Conservation (phyloP, 2,888 invertebrate genomes). For the Euplagia quadripunctaria region DNA sequence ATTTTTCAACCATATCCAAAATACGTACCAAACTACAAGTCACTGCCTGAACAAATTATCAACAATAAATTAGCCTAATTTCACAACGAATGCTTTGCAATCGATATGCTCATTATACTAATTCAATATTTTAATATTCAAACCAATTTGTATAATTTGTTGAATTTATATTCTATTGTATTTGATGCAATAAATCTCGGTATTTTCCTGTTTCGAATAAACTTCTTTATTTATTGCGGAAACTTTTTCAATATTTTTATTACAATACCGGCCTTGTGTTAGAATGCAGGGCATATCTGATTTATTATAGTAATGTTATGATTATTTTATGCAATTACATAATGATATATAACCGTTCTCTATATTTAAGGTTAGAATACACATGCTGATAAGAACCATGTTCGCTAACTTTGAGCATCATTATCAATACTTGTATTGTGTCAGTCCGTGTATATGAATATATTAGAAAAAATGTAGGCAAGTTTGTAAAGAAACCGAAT, state of each 20-base stretch:
- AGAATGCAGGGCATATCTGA: constrained; percentile 17
- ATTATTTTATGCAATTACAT: background rate
- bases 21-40: constrained; percentile 34
- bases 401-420: background rate
- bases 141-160: constrained; percentile 20
- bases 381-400: constrained; percentile 5
- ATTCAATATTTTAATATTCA: background rate
- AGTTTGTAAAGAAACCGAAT: too few species aligned
- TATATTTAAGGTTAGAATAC: background rate
- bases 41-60: constrained; percentile 26
- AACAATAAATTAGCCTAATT: constrained; percentile 30
- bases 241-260: constrained; percentile 35
- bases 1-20: background rate
- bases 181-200: constrained; percentile 28
- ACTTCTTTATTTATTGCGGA: constrained; percentile 37
- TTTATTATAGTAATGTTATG: constrained; percentile 28
- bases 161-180: constrained; percentile 15
- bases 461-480: background rate
- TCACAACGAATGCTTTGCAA: constrained; percentile 41
- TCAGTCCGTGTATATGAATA: background rate
- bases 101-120: constrained; percentile 14
- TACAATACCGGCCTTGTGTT: constrained; percentile 22
- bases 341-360: background rate
- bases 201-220: constrained; percentile 33
- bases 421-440: background rate